Evolutionary conservation across 2,888 invertebrate genomes (phyloP).

Genomic region (Gryllus longicercus): DNA sequence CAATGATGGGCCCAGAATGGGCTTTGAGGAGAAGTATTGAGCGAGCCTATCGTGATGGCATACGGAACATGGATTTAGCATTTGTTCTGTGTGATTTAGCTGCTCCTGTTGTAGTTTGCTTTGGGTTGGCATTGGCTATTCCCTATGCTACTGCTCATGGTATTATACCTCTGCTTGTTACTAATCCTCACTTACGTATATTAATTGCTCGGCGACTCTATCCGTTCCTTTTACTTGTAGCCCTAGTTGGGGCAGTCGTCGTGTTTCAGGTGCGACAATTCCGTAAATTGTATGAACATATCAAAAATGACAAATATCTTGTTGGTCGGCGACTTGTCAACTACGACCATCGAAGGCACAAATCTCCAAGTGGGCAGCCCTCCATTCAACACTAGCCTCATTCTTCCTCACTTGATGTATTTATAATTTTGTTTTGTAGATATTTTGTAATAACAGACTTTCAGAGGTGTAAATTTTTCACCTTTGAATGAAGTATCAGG

Average conservation of each 20-base stretch:
- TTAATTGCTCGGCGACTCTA: slow-evolving; percentile 82
- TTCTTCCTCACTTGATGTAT: background rate
- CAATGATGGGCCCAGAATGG: slow-evolving; percentile 98
- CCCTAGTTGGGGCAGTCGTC: slow-evolving; percentile 64
- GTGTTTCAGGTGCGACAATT: slow-evolving; percentile 80
- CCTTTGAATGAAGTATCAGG: background rate
- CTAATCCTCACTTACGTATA: slow-evolving; percentile 64
- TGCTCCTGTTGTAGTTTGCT: slow-evolving; percentile 81
- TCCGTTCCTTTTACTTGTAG: slow-evolving; percentile 77
- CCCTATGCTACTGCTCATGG: slow-evolving; percentile 89
- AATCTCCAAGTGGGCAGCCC: slow-evolving; percentile 27
- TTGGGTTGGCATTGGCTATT: slow-evolving; percentile 84
- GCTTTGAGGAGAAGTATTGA: slow-evolving; percentile 87
- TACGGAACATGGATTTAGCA: slow-evolving; percentile 85
- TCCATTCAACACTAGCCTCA: slow-evolving; percentile 23
- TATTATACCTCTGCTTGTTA: slow-evolving; percentile 64
- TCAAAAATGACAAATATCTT: slow-evolving; percentile 98
- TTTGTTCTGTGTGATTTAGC: slow-evolving; percentile 84
- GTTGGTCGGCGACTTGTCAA: slow-evolving; percentile 96
- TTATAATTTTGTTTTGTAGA: slow-evolving; percentile 2
- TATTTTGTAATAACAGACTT: background rate
- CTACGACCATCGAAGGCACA: slow-evolving; percentile 81
- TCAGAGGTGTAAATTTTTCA: too few relatives aligned
- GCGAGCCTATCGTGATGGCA: slow-evolving; percentile 87
- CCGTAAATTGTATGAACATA: slow-evolving; percentile 91